These are phyloP conservation scores for Proctacanthus coquilletti DNA, from an alignment of 1,140 invertebrate species.

Conservation along the genomic window DNA sequence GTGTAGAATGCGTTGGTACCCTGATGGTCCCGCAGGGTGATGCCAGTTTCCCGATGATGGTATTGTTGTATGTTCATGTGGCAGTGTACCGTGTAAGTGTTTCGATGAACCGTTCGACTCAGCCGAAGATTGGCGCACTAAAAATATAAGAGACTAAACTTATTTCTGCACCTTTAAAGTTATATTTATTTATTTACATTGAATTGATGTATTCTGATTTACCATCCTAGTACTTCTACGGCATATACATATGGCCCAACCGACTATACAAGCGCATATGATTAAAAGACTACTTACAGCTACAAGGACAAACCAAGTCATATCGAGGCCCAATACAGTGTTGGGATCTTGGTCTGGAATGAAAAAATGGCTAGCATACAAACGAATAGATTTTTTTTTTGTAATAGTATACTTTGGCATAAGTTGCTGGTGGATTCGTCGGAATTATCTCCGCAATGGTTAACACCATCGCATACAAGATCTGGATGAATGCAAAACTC, in stretches of 20 bases:
- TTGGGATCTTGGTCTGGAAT: conserved; percentile 50
- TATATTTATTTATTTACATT: conserved; percentile 16
- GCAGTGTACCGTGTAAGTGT: conserved; percentile 36
- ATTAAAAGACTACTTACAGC: conserved; percentile 50
- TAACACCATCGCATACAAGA: conserved; percentile 75
- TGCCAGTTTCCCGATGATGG: conserved; percentile 73
- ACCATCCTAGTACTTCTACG: conserved; percentile 40
- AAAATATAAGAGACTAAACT: conserved; percentile 1
- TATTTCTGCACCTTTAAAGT: conserved; percentile 3
- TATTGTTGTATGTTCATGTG: conserved; percentile 30
- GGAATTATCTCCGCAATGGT: conserved; percentile 83
- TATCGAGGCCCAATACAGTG: conserved; percentile 56
- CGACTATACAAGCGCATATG: conserved; percentile 47
- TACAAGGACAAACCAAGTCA: conserved; percentile 55
- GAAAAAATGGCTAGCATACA: conserved; percentile 8
- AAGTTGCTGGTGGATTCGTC: conserved; percentile 68
- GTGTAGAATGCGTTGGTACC: conserved; percentile 40
- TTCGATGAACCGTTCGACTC: conserved; percentile 60
- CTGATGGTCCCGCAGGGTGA: conserved; percentile 78
- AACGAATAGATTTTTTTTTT: neutral
- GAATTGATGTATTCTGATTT: conserved; percentile 28
- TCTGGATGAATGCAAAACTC: conserved; percentile 82
- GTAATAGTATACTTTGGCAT: conserved; percentile 55
- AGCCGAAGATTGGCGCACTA: conserved; percentile 69
- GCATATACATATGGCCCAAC: conserved; percentile 55